Evolutionary conservation across 2,113 vertebrate species (phyloP).

Genomic region (Puffinus mauretanicus): DNA sequence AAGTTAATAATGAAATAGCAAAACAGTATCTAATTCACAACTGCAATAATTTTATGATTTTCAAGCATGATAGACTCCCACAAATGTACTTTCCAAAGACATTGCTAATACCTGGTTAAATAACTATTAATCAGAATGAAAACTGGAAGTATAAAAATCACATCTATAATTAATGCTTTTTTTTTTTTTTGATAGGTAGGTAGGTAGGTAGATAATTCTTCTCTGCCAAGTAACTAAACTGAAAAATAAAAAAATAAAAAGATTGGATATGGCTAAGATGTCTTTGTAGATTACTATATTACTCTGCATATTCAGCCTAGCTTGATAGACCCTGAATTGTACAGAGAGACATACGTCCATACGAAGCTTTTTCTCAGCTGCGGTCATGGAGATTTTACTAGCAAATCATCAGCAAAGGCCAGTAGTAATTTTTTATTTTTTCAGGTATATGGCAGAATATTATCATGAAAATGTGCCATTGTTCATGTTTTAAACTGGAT

Average conservation of each 20-base stretch:
- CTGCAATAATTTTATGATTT: not conserved
- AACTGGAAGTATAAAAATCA: not conserved
- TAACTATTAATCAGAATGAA: not conserved
- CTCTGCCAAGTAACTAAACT: not conserved
- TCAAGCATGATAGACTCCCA: not conserved
- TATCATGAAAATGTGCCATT: not conserved
- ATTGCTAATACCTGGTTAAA: not conserved
- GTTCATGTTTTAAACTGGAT: not conserved
- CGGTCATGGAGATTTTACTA: rapidly evolving
- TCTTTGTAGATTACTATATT: not conserved
- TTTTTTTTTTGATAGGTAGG: not conserved
- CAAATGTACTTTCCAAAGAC: not conserved
- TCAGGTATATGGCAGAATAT: not conserved
- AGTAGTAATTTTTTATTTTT: not conserved
- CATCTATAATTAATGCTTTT: not conserved
- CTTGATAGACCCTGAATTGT: not conserved
- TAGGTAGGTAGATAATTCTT: not conserved
- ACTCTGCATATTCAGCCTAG: not conserved
- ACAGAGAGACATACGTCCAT: rapidly evolving
- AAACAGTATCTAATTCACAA: not conserved
- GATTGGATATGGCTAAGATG: not conserved
- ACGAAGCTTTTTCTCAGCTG: not conserved
- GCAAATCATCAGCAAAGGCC: not conserved
- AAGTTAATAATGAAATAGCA: not conserved
- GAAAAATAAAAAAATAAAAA: not conserved